These are phyloP conservation scores for Petrosia ficiformis DNA, from an alignment of 37 sponge, comb jelly and placozoan genomes.

Conservation along the genomic window DNA sequence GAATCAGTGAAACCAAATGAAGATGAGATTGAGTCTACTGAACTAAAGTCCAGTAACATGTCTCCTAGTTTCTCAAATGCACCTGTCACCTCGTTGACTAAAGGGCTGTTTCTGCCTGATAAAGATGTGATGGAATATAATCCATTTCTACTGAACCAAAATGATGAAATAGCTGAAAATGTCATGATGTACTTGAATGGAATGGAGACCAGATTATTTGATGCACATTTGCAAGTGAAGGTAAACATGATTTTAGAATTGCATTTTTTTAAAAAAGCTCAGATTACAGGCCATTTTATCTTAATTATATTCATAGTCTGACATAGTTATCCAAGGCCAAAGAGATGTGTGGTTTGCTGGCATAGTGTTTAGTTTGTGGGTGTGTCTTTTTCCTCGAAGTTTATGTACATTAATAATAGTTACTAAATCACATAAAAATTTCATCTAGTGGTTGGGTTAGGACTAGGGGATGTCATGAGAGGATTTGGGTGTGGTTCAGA, in stretches of 20 bases:
- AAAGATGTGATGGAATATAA: background rate
- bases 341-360: no score
- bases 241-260: slow-evolving; percentile 3
- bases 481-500: no score
- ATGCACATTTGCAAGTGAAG: slow-evolving; percentile 56
- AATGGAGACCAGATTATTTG: slow-evolving; percentile 41
- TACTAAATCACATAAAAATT: no score
- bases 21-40: slow-evolving; percentile 1
- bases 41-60: background rate
- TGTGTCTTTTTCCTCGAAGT: no score
- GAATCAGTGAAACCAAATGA: background rate
- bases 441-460: no score
- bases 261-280: no score
- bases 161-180: background rate
- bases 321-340: no score
- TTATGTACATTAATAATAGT: no score
- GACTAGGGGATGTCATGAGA: no score
- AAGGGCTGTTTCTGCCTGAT: slow-evolving; percentile 5
- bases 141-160: slow-evolving; percentile 9
- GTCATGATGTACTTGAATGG: slow-evolving; percentile 34
- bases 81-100: background rate
- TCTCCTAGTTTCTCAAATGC: background rate
- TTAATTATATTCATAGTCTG: no score
- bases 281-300: no score
- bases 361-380: no score